Percentiles rank a stretch among this genome's conserved stretches.
Evolutionary conservation across 2,797 vertebrate species (phyloP).

Genomic region (Tinamus major): DNA sequence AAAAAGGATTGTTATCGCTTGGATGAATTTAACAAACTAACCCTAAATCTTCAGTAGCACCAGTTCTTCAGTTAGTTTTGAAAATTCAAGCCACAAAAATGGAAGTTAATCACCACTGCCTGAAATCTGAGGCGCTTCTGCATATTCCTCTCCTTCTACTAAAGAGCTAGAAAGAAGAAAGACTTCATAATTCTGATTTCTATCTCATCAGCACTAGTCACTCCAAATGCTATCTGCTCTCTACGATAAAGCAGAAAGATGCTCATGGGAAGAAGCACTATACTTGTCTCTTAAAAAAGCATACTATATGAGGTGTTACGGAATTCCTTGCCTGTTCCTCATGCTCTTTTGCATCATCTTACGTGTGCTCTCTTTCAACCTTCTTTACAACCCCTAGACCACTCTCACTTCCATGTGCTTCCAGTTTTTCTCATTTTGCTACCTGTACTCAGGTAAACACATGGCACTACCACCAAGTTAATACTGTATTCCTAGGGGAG

Average conservation of each 20-base stretch:
- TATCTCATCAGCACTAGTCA: not conserved
- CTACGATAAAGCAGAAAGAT: not conserved
- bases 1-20: not conserved
- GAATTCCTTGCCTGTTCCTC: not conserved
- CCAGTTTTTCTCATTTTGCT: not conserved
- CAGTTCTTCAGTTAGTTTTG: not conserved
- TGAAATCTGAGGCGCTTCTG: not conserved
- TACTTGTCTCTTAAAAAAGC: not conserved
- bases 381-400: not conserved
- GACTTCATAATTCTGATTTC: not conserved
- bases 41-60: not conserved
- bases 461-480: not conserved
- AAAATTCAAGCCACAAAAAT: not conserved
- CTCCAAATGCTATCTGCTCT: not conserved
- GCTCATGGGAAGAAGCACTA: fast-evolving
- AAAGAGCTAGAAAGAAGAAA: not conserved
- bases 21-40: not conserved
- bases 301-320: fast-evolving
- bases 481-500: not conserved
- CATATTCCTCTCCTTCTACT: not conserved
- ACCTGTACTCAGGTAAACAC: not conserved
- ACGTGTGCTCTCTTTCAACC: not conserved
- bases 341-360: not conserved
- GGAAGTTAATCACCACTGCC: not conserved
- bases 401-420: not conserved